Evolutionary conservation across 2,797 vertebrate genomes (phyloP), one percentile per base, ranked within the genome.

Genomic region (Rhinophrynus dorsalis): DNA sequence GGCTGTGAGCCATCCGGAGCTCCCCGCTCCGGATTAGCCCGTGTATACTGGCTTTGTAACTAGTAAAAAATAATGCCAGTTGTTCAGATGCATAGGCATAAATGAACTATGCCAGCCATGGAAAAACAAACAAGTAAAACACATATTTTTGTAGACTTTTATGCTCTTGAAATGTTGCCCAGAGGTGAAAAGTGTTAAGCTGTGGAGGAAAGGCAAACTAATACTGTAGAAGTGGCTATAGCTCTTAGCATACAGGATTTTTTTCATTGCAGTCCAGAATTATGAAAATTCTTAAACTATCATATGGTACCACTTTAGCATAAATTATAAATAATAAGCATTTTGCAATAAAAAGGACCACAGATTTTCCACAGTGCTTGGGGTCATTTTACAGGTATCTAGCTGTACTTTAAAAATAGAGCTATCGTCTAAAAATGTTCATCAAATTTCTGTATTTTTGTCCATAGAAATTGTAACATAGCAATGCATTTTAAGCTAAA

Each of bases 131-230:
- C 0, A 0, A 65, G 35, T 70, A 58, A 79, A 68, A 73, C 83
- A 81, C 70, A 30, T 26, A 75, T 75, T 60, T 81, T 78, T 76
- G 57, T 70, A 74, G 69, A 71, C 44, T 78, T 17, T 6, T 29
- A 77, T 71, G 60, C 70, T 75, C 58, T 84, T 79, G 74, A 81
- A 74, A 76, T 67, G 71, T 71, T 80, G 78, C 83, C 80, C 81
- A 81, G 77, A 79, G 74, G 50, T 76, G 66, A 74, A 67, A 83
- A 80, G 82, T 81, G 71, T 72, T 83, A 82, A 82, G 72, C 72
- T 80, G 52, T 57, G 55, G 65, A 84, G 80, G 76, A 84, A 86
- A 86, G 83, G 68, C 60, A 79, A 84, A 80, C 58, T 76, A 82
- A 83, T 75, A 74, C 67, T 68, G 42, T 68, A 81, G 79, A 71